Base-by-base conservation (phyloP, 2,888 invertebrate species). In the Neoaliturus tenellus region DNA sequence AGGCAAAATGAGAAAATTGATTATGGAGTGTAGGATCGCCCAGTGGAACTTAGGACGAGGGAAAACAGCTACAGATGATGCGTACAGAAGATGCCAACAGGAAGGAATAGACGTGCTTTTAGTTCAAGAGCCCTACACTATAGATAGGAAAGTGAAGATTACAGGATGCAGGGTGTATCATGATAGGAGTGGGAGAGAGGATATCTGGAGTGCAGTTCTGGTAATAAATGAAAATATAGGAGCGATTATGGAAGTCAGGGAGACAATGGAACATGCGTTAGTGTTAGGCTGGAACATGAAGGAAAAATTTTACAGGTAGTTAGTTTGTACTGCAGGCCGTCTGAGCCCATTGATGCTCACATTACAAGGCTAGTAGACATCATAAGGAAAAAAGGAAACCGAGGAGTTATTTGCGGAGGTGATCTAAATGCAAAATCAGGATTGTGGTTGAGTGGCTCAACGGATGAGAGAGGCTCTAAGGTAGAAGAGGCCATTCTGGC, bases 251-350 rank as follows among this genome's bases (percentile, higher is more conserved):
- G n/a, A 55, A n/a, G 55, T 6, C 17, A n/a, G 20, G 55, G n/a
- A 55, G n/a, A n/a, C n/a, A 23, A 55, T 55, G 55, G 55, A 55
- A 23, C 55, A 10, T 55, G 55, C n/a, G 55, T 55, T n/a, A 55
- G 55, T 55, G 55, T 55, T 55, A 55, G 55, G n/a, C 17, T 55
- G 55, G 55, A 55, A n/a, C n/a, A n/a, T n/a, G n/a, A n/a, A n/a
- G n/a, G n/a, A n/a, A n/a, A n/a, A n/a, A n/a, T n/a, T n/a, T n/a
- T n/a, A n/a, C n/a, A n/a, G n/a, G n/a, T n/a, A n/a, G n/a, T n/a
- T n/a, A n/a, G n/a, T n/a, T n/a, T n/a, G n/a, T n/a, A n/a, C n/a
- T n/a, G n/a, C n/a, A n/a, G n/a, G n/a, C n/a, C n/a, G n/a, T n/a
- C n/a, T n/a, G n/a, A n/a, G n/a, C n/a, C n/a, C n/a, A n/a, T n/a